Conservation (phyloP, 2,888 invertebrate genomes). For the Candidula unifasciata region DNA sequence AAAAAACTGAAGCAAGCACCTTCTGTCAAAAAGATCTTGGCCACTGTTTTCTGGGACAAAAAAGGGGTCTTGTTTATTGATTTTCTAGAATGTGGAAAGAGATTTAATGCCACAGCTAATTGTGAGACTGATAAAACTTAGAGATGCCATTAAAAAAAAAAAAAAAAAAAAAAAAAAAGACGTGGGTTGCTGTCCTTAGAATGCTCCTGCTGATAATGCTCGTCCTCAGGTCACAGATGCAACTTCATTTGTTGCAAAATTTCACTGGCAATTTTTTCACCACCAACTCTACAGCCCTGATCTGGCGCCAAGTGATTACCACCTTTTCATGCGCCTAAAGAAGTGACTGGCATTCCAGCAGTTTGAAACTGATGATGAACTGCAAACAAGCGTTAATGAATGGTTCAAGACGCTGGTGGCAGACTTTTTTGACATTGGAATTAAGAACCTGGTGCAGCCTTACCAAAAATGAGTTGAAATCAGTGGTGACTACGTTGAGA, state of each 20-base stretch:
- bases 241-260: neutral
- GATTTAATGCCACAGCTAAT: neutral
- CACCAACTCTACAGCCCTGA: neutral
- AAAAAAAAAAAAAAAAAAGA: neutral
- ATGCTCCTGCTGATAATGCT: constrained; percentile 4
- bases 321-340: constrained; percentile 6
- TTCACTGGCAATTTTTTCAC: neutral
- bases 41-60: neutral
- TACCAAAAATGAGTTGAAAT: constrained; percentile 2
- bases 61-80: constrained; percentile 3
- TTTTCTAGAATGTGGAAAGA: constrained; percentile 5
- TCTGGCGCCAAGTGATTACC: constrained; percentile 15
- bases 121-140: neutral
- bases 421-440: constrained; percentile 1
- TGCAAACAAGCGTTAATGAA: neutral
- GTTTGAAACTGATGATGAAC: constrained; percentile 13
- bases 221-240: neutral
- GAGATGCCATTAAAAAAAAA: neutral
- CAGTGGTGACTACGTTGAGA: neutral
- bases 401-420: neutral
- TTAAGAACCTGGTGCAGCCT: neutral
- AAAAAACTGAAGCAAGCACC: neutral
- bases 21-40: constrained; percentile 6
- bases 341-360: neutral
- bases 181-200: neutral